Percentiles rank a stretch among this genome's conserved stretches.
Evolutionary conservation across 2,113 vertebrate species (phyloP).

Genomic region (Labeo catla): DNA sequence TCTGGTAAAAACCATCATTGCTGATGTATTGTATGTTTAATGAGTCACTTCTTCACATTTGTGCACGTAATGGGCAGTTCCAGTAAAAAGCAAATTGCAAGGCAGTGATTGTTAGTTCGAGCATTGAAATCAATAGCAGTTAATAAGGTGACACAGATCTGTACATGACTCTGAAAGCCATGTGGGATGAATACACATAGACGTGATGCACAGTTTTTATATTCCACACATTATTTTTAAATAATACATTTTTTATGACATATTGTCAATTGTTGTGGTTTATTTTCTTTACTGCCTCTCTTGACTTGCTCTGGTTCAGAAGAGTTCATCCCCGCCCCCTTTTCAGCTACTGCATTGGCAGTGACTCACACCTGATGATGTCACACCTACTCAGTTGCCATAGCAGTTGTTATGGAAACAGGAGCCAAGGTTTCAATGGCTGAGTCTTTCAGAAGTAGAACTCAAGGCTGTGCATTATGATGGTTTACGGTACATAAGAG

Average conservation of each 20-base stretch:
- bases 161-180: neutral
- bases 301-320: conserved; percentile 44
- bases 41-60: neutral
- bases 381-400: conserved; percentile 70
- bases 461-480: neutral
- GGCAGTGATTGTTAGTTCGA: neutral
- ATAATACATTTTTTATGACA: neutral
- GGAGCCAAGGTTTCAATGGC: conserved; percentile 53
- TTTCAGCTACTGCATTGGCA: conserved; percentile 8
- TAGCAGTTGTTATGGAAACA: conserved; percentile 70
- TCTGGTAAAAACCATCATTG: conserved; percentile 11
- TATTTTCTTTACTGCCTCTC: conserved; percentile 9
- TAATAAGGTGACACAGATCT: conserved; percentile 13
- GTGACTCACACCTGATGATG: conserved; percentile 73
- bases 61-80: neutral
- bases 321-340: conserved; percentile 41
- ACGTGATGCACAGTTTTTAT: neutral
- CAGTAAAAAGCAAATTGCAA: conserved; percentile 26
- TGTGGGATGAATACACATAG: neutral
- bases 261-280: neutral
- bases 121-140: neutral
- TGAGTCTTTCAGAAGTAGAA: conserved; percentile 45
- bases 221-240: neutral
- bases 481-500: neutral
- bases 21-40: neutral